Evolutionary conservation across 1,140 invertebrate species (phyloP).

Genomic region (Diachasmimorpha longicaudata): DNA sequence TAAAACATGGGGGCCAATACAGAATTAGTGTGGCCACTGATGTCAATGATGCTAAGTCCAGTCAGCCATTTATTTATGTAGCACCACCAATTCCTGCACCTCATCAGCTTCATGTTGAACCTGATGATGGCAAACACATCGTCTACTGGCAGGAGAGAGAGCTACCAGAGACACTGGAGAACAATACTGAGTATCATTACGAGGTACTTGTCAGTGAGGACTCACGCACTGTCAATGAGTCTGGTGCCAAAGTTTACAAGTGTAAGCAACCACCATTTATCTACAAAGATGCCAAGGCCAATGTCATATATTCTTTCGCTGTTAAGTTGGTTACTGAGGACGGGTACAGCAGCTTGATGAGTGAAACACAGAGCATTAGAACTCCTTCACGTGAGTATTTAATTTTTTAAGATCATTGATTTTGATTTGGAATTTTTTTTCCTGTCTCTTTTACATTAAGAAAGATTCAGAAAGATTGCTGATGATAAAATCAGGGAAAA

Average conservation of each 20-base stretch:
- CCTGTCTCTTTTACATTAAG: no score
- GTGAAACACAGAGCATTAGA: constrained; percentile 65
- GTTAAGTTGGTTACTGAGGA: constrained; percentile 68
- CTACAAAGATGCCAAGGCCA: constrained; percentile 62
- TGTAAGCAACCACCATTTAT: constrained; percentile 65
- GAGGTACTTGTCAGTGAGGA: constrained; percentile 70
- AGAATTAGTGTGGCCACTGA: constrained; percentile 68
- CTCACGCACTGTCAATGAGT: constrained; percentile 59
- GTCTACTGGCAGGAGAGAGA: constrained; percentile 68
- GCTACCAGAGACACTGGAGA: constrained; percentile 33
- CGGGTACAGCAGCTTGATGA: constrained; percentile 71
- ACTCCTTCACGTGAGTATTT: constrained; percentile 45
- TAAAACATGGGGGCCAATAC: constrained; percentile 71
- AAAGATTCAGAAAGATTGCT: no score
- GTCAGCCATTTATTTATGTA: constrained; percentile 58
- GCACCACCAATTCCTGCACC: constrained; percentile 71
- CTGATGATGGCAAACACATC: constrained; percentile 63
- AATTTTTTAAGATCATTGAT: no score
- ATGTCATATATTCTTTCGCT: constrained; percentile 68
- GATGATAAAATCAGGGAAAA: no score
- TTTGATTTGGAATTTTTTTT: no score
- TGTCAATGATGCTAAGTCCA: constrained; percentile 55
- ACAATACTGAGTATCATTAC: constrained; percentile 64
- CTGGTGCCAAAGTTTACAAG: constrained; percentile 58
- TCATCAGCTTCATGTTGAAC: constrained; percentile 67